Evolutionary conservation across 2,113 vertebrate genomes (phyloP).

Genomic region (Sarotherodon lohbergeri): DNA sequence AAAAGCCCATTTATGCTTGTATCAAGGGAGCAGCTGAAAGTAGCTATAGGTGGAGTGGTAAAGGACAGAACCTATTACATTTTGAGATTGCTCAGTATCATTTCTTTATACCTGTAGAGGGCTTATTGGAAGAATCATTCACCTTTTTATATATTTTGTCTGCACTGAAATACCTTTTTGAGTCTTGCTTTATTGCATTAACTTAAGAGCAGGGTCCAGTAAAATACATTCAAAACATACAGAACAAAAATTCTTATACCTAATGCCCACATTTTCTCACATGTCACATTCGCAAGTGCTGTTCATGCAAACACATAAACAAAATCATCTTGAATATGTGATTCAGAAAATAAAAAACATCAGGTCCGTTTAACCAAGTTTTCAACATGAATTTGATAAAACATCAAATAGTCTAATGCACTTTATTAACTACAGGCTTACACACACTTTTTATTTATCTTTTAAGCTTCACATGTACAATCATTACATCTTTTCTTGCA

Average conservation of each 20-base stretch:
- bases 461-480: background rate
- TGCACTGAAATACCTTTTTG: background rate
- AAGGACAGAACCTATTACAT: background rate
- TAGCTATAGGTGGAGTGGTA: background rate
- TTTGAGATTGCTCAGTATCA: background rate
- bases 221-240: background rate
- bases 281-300: background rate
- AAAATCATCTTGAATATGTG: background rate
- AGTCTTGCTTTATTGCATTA: slow-evolving; percentile 40
- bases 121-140: background rate
- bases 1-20: background rate
- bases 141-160: background rate
- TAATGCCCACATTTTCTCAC: background rate
- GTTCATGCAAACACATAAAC: background rate
- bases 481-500: background rate
- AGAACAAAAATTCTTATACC: background rate
- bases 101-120: background rate
- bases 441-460: background rate
- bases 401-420: background rate
- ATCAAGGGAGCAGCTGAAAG: background rate
- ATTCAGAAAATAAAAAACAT: background rate
- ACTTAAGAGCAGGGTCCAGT: slow-evolving; percentile 14
- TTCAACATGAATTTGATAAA: background rate
- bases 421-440: background rate
- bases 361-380: background rate